Base-by-base conservation (phyloP, 1,140 invertebrate genomes). In the Lysiphlebus fabarum region DNA sequence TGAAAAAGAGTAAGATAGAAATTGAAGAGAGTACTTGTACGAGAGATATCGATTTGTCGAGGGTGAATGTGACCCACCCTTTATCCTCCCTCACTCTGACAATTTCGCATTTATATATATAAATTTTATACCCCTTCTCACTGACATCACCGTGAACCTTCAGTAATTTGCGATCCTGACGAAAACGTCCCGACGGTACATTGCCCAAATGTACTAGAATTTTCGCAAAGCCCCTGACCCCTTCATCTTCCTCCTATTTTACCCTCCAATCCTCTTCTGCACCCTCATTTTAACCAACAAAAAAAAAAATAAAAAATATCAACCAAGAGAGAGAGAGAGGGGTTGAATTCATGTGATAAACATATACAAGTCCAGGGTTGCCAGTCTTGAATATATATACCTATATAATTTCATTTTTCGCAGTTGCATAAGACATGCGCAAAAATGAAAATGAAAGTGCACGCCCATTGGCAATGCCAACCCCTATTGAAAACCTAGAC, bases 361-460 rank as follows among this genome's bases (percentile, higher is more conserved):
- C 17, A 9, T n/a, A 11, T n/a, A n/a, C n/a, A n/a, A 34, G 36
- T 42, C 14, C 37, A 43, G 58, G 58, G 57, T 59, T 58, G 56
- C 56, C 38, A 58, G 41, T 37, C 49, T 43, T 7, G 14, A 7
- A 17, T 26, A 33, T 26, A 50, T 45, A 12, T 38, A n/a, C n/a
- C n/a, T 12, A 8, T 33, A 26, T 6, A 12, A n/a, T 11, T 42
- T 26, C 37, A 44, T 53, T 57, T 12, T 45, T 36, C 12, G 34
- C 42, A 34, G 56, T 36, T 68, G 67, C 64, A 68, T 50, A 64
- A 63, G 48, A 63, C 67, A 71, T 72, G 70, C 70, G 70, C 67
- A 68, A 55, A 63, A 51, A 59, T 68, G 75, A 77, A 76, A 77
- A 62, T 66, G 75, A 77, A 77, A 77, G 73, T 75, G 70, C 69